phyloP scores from a whole-genome alignment of 2,888 invertebrate species.

The Erebia palarica region DNA sequence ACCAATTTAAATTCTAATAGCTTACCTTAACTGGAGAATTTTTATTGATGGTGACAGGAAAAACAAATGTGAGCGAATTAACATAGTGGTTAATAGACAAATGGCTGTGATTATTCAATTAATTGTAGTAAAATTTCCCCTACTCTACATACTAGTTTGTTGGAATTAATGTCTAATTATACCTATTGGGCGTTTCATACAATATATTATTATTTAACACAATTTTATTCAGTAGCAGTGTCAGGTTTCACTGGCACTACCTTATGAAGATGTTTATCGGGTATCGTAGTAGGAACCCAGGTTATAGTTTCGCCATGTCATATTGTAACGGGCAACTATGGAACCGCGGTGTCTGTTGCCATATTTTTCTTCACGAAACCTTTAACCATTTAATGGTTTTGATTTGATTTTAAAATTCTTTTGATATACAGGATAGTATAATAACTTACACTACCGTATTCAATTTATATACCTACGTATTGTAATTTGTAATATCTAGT shows the following conservation, averaged over 20 bases:
- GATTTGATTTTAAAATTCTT: too few species aligned
- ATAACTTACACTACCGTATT: too few species aligned
- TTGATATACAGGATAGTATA: too few species aligned
- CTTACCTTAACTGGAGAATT: neutral
- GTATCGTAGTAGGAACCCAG: too few species aligned
- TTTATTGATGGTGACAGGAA: conserved; percentile 2
- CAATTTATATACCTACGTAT: too few species aligned
- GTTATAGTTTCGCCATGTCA: too few species aligned
- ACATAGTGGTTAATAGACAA: neutral
- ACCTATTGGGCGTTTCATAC: neutral
- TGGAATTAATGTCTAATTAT: conserved; percentile 8
- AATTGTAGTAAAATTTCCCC: neutral
- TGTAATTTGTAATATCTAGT: too few species aligned
- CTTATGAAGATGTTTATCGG: too few species aligned
- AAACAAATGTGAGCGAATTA: neutral
- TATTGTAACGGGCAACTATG: too few species aligned
- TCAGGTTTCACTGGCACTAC: neutral
- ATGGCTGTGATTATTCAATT: conserved; percentile 11
- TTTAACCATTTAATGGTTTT: too few species aligned
- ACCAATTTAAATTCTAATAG: too few species aligned
- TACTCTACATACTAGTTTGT: conserved; percentile 1
- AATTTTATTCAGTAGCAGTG: neutral
- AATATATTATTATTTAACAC: neutral
- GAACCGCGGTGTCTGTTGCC: too few species aligned
- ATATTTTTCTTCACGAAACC: neutral